Conservation (phyloP, 2,888 invertebrate genomes). For the Cantharis nigra region DNA sequence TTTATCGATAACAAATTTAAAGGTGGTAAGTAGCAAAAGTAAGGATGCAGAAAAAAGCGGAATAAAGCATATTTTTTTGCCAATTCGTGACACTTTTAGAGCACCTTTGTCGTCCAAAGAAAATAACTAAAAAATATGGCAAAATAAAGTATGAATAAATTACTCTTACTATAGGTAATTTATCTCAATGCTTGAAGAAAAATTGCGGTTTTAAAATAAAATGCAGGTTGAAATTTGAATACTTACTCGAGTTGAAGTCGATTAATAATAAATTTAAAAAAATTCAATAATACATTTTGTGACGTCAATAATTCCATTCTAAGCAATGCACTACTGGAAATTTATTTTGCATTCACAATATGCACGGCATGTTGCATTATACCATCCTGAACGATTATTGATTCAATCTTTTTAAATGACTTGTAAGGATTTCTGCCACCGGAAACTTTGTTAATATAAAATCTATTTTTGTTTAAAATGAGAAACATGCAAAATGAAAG, state of each 20-base stretch:
- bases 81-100: background rate
- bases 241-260: background rate
- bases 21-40: background rate
- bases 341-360: background rate
- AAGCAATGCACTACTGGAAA: background rate
- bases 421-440: background rate
- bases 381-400: background rate
- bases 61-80: background rate
- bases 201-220: background rate
- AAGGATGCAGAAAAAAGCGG: background rate
- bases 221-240: background rate
- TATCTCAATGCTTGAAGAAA: background rate
- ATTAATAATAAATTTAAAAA: background rate
- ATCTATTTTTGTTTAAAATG: background rate
- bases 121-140: background rate
- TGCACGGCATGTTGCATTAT: background rate
- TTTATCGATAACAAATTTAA: background rate
- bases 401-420: background rate
- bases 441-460: background rate
- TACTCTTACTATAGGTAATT: background rate
- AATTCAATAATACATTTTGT: background rate
- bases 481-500: background rate
- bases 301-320: background rate
- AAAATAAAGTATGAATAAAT: background rate
- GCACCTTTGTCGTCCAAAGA: background rate